Percentiles rank a stretch among this genome's conserved stretches.
Conservation (phyloP, 2,113 vertebrate genomes). For the Chauna torquata region DNA sequence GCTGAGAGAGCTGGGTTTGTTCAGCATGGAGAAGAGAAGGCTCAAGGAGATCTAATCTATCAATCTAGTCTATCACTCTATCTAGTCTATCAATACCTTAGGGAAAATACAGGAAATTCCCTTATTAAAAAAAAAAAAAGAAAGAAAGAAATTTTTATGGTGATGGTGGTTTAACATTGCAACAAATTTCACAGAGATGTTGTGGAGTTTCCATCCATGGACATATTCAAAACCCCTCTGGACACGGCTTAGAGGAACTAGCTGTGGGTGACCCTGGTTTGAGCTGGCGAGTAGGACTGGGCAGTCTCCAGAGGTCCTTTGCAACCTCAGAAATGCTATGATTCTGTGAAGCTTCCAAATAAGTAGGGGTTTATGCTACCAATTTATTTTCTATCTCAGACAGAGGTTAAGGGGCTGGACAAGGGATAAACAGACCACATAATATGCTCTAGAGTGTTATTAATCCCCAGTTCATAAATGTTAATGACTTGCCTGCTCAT, state of each 20-base stretch:
- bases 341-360: not conserved
- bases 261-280: not conserved
- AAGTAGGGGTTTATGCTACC: not conserved
- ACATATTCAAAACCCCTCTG: not conserved
- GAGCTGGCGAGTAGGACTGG: no score
- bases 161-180: not conserved
- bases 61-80: no score
- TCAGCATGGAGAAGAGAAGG: not conserved
- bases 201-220: not conserved
- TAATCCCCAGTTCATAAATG: conserved; percentile 64
- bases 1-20: not conserved
- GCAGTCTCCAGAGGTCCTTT: not conserved
- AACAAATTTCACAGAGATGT: not conserved
- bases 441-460: conserved; percentile 48
- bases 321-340: not conserved
- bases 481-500: conserved; percentile 61
- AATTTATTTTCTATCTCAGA: not conserved
- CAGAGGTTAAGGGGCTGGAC: not conserved
- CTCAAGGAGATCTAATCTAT: not conserved
- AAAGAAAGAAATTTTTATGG: not conserved
- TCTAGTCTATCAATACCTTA: not conserved
- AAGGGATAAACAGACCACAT: conserved; percentile 9
- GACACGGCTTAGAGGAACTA: not conserved
- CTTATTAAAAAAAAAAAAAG: not conserved
- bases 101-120: not conserved